Percentiles rank a stretch among this genome's conserved stretches.
phyloP scores from a whole-genome alignment of 2,113 vertebrate species.

The Zapornia atra region DNA sequence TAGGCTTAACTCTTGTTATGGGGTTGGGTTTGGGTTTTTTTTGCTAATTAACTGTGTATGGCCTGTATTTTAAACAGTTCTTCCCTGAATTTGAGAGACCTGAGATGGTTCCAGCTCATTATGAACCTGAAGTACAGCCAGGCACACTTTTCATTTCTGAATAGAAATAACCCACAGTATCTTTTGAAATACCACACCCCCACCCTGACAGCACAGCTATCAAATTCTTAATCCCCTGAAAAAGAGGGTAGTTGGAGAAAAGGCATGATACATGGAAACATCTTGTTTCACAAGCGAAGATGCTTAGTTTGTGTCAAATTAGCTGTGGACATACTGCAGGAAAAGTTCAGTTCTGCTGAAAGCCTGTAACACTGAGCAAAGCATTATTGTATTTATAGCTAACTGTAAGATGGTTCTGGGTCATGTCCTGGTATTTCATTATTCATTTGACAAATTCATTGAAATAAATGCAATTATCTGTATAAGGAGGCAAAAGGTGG shows the following conservation, averaged over 20 bases:
- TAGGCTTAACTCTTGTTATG: neutral
- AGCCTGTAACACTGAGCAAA: neutral
- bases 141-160: neutral
- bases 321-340: neutral
- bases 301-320: neutral
- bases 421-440: neutral
- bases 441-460: neutral
- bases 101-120: neutral
- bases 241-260: neutral
- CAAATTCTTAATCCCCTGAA: constrained; percentile 36
- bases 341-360: neutral
- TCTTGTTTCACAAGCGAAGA: neutral
- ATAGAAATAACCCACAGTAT: neutral
- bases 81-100: neutral
- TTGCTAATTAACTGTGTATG: neutral
- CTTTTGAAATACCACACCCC: neutral
- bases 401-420: neutral
- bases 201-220: neutral
- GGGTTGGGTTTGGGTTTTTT: neutral
- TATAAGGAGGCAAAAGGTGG: neutral
- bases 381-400: neutral
- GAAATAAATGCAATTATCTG: neutral
- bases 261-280: neutral
- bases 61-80: neutral
- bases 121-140: neutral